A percentile compares a stretch with the other conserved stretches of the same genome.
phyloP scores from a whole-genome alignment of 1,140 invertebrate species.

The Apolygus lucorum region DNA sequence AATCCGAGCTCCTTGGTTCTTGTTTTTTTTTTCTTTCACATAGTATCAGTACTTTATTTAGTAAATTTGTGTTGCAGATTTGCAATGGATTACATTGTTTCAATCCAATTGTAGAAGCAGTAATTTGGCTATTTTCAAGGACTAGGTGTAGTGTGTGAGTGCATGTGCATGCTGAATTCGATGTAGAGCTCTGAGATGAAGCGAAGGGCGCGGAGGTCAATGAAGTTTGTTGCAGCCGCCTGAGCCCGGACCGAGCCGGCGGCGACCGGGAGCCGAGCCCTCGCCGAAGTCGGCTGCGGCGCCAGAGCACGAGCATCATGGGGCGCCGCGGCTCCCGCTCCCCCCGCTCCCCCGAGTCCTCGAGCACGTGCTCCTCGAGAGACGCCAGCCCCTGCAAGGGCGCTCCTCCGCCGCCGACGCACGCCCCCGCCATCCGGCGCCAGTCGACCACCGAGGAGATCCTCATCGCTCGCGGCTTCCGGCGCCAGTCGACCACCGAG shows the following conservation, averaged over 20 bases:
- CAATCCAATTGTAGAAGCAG: no score
- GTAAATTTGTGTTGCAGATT: no score
- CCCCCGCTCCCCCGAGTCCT: conserved; percentile 56
- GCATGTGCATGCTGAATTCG: no score
- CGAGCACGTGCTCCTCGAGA: conserved; percentile 61
- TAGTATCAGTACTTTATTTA: no score
- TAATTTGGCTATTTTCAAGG: no score
- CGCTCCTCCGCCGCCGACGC: conserved; percentile 40
- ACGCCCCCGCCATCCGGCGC: conserved; percentile 63
- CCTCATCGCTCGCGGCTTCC: conserved; percentile 76
- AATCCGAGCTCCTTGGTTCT: no score
- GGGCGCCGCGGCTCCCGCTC: conserved; percentile 39
- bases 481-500: conserved; percentile 80
- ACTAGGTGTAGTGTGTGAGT: no score
- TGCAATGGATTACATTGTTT: no score
- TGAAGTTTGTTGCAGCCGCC: conserved; percentile 46
- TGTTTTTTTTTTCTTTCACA: no score
- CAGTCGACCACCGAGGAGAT: conserved; percentile 89
- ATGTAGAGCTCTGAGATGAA: background rate
- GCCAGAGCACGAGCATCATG: conserved; percentile 34
- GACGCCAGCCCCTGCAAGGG: conserved; percentile 40
- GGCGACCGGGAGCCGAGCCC: conserved; percentile 61
- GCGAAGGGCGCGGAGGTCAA: background rate
- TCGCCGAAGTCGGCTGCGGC: conserved; percentile 53
- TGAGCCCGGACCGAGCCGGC: conserved; percentile 63